Evolutionary conservation across 2,888 invertebrate species (phyloP).

Genomic region (Melikaiella ostensackeni): DNA sequence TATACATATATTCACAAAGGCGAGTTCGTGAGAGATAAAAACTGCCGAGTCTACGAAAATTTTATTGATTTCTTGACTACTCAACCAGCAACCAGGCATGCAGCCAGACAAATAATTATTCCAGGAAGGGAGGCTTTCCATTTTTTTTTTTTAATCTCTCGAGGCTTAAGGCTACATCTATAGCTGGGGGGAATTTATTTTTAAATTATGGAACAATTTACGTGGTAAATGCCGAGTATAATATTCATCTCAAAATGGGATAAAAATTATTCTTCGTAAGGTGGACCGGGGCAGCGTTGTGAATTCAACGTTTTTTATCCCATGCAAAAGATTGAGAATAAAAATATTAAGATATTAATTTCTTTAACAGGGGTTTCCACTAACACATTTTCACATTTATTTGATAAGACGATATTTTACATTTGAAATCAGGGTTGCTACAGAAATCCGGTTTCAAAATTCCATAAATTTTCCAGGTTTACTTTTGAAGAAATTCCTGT

Average conservation of each 20-base stretch:
- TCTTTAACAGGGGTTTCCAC: no score
- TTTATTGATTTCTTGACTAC: slow-evolving; percentile 39
- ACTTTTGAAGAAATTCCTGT: no score
- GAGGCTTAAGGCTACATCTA: background rate
- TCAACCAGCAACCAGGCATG: slow-evolving; percentile 11
- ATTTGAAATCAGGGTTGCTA: no score
- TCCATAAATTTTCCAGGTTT: no score
- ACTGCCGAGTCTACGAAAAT: slow-evolving; percentile 27
- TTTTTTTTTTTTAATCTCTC: slow-evolving; percentile 5
- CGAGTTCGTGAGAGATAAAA: slow-evolving; percentile 15
- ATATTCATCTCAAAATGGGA: background rate
- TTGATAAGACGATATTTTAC: no score
- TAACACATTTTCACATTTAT: no score
- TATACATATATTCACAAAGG: background rate
- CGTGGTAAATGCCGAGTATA: background rate
- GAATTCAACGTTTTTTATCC: no score
- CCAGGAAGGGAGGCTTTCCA: slow-evolving; percentile 7
- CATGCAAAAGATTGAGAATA: no score
- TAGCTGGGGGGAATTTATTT: background rate
- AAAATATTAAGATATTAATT: no score
- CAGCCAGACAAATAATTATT: slow-evolving; percentile 32
- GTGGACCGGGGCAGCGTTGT: no score
- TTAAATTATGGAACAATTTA: background rate
- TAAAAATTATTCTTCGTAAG: background rate
- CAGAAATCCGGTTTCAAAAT: no score